Evolutionary conservation across 2,797 vertebrate genomes (phyloP).

Genomic region (Hyperoplus immaculatus): DNA sequence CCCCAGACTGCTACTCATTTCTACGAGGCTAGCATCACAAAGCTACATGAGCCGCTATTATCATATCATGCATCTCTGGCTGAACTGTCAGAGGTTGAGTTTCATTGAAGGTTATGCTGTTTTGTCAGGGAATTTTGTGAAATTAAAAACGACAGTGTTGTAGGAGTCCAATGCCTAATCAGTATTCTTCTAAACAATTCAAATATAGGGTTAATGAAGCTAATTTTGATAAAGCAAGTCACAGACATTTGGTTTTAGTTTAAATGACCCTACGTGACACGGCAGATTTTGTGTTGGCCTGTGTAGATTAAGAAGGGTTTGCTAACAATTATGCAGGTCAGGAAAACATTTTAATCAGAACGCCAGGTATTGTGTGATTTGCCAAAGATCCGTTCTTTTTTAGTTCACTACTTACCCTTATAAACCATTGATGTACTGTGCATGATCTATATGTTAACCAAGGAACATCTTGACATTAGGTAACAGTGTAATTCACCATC

Average conservation of each 20-base stretch:
- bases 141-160: not conserved
- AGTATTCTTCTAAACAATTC: not conserved
- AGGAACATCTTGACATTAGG: not conserved
- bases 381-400: not conserved
- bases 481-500: not conserved
- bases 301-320: not conserved
- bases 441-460: slow-evolving; percentile 3
- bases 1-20: not conserved
- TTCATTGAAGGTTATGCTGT: slow-evolving; percentile 10
- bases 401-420: not conserved
- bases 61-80: not conserved
- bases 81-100: not conserved
- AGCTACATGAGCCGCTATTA: not conserved
- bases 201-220: not conserved
- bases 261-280: not conserved
- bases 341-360: not conserved
- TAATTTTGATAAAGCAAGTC: not conserved
- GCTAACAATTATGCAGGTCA: slow-evolving; percentile 8
- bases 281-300: not conserved
- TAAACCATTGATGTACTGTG: not conserved
- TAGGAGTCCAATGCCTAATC: not conserved
- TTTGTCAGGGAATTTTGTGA: not conserved
- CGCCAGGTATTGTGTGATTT: not conserved
- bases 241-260: not conserved
- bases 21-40: not conserved